These are phyloP conservation scores for Fregetta grallaria DNA, from an alignment of 2,113 vertebrate species.

Conservation along the genomic window DNA sequence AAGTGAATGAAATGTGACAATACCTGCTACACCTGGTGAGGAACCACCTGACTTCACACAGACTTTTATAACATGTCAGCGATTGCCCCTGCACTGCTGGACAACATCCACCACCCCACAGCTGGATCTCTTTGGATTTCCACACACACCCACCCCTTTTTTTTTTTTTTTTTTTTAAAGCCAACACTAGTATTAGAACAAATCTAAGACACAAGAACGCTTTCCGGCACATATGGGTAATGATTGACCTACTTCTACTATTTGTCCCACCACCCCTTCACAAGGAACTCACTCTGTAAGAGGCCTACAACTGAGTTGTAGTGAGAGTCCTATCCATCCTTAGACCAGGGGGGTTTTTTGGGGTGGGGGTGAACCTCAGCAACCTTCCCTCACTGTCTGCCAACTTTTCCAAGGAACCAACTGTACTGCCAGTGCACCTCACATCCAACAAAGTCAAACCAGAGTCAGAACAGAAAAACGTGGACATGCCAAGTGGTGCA, in stretches of 20 bases:
- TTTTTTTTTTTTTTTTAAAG: neutral
- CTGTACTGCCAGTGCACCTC: neutral
- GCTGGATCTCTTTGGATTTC: neutral
- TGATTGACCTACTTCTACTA: neutral
- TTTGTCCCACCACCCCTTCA: neutral
- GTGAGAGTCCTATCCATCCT: neutral
- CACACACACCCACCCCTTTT: rapidly evolving
- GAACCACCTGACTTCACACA: neutral
- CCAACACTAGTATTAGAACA: neutral
- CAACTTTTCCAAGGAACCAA: neutral
- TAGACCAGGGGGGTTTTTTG: neutral
- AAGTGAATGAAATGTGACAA: neutral
- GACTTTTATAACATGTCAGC: neutral
- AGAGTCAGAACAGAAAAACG: neutral
- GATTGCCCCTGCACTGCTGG: neutral
- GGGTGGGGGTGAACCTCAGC: neutral
- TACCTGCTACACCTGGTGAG: neutral
- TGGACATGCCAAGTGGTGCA: neutral
- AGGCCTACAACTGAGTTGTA: neutral
- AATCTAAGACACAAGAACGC: neutral
- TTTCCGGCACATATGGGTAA: neutral
- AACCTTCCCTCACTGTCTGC: neutral
- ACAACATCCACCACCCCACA: neutral
- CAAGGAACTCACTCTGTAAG: neutral
- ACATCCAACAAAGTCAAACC: neutral